Evolutionary conservation across 1,140 invertebrate genomes (phyloP), one percentile per base, ranked within the genome.

Genomic region (Teleogryllus occipitalis): DNA sequence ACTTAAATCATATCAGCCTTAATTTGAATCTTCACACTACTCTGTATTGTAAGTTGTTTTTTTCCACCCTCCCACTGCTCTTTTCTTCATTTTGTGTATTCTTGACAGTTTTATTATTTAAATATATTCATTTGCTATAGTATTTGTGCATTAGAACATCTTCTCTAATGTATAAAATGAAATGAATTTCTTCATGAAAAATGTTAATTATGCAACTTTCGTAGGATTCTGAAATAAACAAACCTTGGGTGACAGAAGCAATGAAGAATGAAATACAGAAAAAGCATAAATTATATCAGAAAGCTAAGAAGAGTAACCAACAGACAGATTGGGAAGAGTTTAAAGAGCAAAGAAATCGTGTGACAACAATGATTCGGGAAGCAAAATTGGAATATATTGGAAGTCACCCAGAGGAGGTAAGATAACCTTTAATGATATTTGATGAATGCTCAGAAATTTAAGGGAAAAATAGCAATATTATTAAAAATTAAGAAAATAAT

Each of bases 201-300:
- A 27, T 22, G 21, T 75, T 22, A 27, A 21, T 46, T 2, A 75
- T 15, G 1, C 21, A 27, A 47, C 18, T 77, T 15, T 21, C 65
- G 48, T 27, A 80, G 79, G 79, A 80, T n/a, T 46, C 47, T 39
- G 79, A 80, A 47, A 12, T 76, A 8, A 72, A 83, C 65, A 89
- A 89, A 81, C 87, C 88, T 54, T 89, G 88, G 88, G 87, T 89
- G 84, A 88, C 87, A 18, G 88, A 88, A 81, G 86, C 86, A 80
- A 88, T 89, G 83, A 87, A 88, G 80, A 86, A 83, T 82, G 88
- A 89, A 84, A 88, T 89, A 81, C 84, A 87, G 82, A 89, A 87
- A 82, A 89, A 88, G 81, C 88, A 88, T 81, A 87, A 88, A 82
- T 82, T 89, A 15, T 88, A 88, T 82, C 86, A 86, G 78, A 87